Conservation (phyloP, 2,888 invertebrate species). For the Ganaspis brasiliensis region DNA sequence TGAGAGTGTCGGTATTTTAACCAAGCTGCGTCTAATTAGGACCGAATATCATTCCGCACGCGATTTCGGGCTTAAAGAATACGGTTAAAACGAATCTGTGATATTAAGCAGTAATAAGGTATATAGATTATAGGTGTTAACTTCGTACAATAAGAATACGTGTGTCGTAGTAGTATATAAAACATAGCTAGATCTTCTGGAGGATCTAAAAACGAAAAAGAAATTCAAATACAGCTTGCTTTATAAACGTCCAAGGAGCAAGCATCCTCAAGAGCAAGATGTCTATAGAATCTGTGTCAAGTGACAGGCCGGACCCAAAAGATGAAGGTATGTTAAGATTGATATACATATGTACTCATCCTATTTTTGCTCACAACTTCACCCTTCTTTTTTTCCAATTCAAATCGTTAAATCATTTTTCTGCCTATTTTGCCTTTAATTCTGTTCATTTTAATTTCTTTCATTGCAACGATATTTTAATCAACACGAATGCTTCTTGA, state of each 20-base stretch:
- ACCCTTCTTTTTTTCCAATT: conserved; percentile 8
- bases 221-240: conserved; percentile 9
- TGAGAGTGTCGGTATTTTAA: conserved; percentile 38
- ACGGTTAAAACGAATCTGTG: conserved; percentile 74
- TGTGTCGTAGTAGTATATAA: conserved; percentile 47
- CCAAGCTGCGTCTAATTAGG: conserved; percentile 1
- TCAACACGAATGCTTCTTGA: not conserved
- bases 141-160: conserved; percentile 68
- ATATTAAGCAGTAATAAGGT: conserved; percentile 77
- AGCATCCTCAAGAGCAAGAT: conserved; percentile 61
- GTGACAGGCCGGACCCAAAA: conserved; percentile 72
- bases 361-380: conserved; percentile 29
- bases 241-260: not conserved
- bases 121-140: conserved; percentile 67
- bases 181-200: conserved; percentile 20
- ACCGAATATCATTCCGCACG: conserved; percentile 20
- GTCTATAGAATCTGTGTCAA: conserved; percentile 75
- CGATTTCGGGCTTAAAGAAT: conserved; percentile 31
- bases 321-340: conserved; percentile 65
- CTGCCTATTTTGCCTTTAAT: not conserved
- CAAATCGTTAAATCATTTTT: conserved; percentile 5
- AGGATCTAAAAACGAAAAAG: conserved; percentile 19
- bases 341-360: conserved; percentile 5
- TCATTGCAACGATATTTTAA: not conserved
- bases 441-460: not conserved